These are phyloP conservation scores for Porites lobata DNA, from an alignment of 92 coral and sea anemone species.

Conservation along the genomic window DNA sequence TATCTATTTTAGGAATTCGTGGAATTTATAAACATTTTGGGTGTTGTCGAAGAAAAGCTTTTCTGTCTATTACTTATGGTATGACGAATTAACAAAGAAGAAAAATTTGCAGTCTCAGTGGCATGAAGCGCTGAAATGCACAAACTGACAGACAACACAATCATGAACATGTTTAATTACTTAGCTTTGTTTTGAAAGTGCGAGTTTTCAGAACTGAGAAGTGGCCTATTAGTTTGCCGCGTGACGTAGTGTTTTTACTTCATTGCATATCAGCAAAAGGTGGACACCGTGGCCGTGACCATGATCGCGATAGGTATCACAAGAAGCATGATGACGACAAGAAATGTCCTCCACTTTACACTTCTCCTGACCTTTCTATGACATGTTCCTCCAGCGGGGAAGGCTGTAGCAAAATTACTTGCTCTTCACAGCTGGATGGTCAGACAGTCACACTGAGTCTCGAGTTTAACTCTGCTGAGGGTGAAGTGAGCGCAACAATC, in stretches of 20 bases:
- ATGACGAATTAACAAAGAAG: no score
- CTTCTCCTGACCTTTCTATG: neutral
- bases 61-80: no score
- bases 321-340: neutral
- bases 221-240: neutral
- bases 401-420: constrained; percentile 22
- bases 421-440: constrained; percentile 1
- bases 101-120: no score
- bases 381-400: neutral
- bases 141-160: no score
- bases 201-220: no score
- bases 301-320: neutral
- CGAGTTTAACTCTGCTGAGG: neutral
- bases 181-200: no score
- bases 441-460: neutral
- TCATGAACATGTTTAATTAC: no score
- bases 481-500: constrained; percentile 8
- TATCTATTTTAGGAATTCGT: no score
- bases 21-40: no score
- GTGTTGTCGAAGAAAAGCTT: no score
- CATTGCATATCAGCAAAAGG: constrained; percentile 18
- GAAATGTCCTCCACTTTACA: constrained; percentile 3
- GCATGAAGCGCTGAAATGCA: no score
- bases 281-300: neutral
- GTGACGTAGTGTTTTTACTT: neutral